phyloP scores from a whole-genome alignment of 1,140 invertebrate species.

The Solen grandis region DNA sequence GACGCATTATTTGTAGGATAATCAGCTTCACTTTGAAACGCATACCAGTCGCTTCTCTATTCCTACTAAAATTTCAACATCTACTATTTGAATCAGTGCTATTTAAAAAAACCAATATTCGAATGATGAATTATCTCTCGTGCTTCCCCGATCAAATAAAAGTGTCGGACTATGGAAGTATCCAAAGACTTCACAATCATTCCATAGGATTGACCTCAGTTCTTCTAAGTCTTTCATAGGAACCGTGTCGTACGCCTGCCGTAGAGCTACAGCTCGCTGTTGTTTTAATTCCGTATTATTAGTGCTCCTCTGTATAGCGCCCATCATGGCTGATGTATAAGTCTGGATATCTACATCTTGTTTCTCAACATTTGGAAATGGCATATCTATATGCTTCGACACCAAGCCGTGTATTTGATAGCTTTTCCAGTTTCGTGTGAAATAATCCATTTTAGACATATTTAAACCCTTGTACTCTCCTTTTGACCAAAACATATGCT shows the following conservation, averaged over 20 bases:
- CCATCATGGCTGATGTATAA: background rate
- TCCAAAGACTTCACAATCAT: slow-evolving; percentile 1
- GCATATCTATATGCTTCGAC: slow-evolving; percentile 16
- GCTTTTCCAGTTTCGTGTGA: background rate
- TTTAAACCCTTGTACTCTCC: background rate
- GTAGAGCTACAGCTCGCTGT: background rate
- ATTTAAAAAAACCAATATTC: too few species aligned
- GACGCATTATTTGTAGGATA: too few species aligned
- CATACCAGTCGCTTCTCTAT: too few species aligned
- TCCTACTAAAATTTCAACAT: too few species aligned
- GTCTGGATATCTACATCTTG: background rate
- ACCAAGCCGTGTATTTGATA: background rate
- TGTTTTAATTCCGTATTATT: background rate
- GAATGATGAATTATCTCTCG: too few species aligned
- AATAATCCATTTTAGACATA: background rate
- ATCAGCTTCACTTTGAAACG: too few species aligned
- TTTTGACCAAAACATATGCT: background rate
- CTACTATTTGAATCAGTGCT: too few species aligned
- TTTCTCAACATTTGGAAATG: background rate
- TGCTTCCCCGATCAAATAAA: too few species aligned
- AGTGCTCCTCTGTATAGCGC: background rate
- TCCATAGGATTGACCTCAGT: background rate
- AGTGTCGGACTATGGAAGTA: background rate
- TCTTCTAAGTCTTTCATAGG: background rate
- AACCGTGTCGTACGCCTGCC: slow-evolving; percentile 2